Base-by-base conservation (phyloP, 2,888 invertebrate species). In the Timema podura region DNA sequence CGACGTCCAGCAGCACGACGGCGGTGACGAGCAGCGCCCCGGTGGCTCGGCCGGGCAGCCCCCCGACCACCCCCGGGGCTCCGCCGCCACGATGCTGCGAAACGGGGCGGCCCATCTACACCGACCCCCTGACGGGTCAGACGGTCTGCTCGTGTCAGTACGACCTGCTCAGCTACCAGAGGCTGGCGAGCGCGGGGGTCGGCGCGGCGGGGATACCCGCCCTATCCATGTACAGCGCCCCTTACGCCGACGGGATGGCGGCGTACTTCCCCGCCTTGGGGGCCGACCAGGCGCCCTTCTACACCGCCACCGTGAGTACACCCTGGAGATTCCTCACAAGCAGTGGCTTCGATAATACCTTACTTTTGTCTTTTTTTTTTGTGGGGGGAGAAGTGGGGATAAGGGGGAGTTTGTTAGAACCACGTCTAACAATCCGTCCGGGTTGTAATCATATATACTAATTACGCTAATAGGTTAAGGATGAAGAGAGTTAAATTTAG, bases 91-190 rank as follows among this genome's bases (percentile, higher is more conserved):
- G 93, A 77, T 95, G 96, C 85, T 95, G 96, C 85, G 95, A 96
- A 85, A 93, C 95, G 75, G 95, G 95, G 75, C 88, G 95, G 78
- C 91, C 95, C 74, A 89, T 95, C 80, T 93, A 93, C 84, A 93
- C 93, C 80, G 94, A 94, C 83, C 94, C 94, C 64, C 86, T 93
- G 76, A 92, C 93, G 76, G 93, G 94, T 69, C 93, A 93, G 82
- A 92, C 91, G 70, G 90, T 94, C 74, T 94, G 94, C 84, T 93
- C 93, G 77, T 94, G 94, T 83, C 94, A 94, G 82, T 93, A 93
- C 84, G 93, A 93, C 83, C 88, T 95, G 77, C 87, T 95, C 78
- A 89, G 89, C 83, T 92, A 92, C 84, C 93, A 92, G 83, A 86
- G 93, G 79, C 85, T 93, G 73, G 91, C 87, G 51, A 91, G 87